These are phyloP conservation scores for Tethya wilhelma DNA, from an alignment of 37 sponge, comb jelly and placozoan species.

Conservation along the genomic window DNA sequence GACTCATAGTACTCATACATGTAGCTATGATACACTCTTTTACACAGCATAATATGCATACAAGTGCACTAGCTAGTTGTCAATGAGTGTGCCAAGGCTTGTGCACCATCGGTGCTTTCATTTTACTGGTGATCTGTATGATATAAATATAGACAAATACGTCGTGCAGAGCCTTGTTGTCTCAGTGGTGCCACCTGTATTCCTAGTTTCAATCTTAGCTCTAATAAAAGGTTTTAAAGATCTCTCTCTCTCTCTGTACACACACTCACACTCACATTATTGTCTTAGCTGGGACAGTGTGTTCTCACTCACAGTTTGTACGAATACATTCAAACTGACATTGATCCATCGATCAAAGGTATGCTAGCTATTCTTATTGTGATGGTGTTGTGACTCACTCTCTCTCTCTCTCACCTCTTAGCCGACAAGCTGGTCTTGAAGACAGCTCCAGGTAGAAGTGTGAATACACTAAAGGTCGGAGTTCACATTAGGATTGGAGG, in stretches of 20 bases:
- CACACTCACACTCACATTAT: background rate
- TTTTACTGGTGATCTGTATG: too few relatives aligned
- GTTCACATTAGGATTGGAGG: conserved; percentile 1
- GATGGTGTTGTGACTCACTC: too few relatives aligned
- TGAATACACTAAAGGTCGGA: conserved; percentile 13
- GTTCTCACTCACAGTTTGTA: conserved; percentile 21
- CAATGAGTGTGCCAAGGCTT: too few relatives aligned
- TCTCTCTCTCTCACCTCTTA: too few relatives aligned
- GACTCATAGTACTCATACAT: too few relatives aligned
- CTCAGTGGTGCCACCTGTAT: background rate
- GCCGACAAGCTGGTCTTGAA: conserved; percentile 7
- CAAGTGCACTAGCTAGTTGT: too few relatives aligned
- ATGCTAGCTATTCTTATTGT: too few relatives aligned
- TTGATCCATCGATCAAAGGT: background rate
- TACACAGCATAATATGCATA: too few relatives aligned
- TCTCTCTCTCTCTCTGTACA: background rate
- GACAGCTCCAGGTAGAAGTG: conserved; percentile 10
- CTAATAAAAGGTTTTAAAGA: background rate
- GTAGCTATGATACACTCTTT: too few relatives aligned
- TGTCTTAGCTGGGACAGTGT: conserved; percentile 36
- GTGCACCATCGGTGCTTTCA: too few relatives aligned
- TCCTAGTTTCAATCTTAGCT: background rate
- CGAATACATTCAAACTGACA: conserved; percentile 7
- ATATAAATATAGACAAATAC: too few relatives aligned
- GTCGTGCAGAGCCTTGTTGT: too few relatives aligned